These are phyloP conservation scores for Polypedilum vanderplanki DNA, from an alignment of 1,140 invertebrate species.

Conservation along the genomic window DNA sequence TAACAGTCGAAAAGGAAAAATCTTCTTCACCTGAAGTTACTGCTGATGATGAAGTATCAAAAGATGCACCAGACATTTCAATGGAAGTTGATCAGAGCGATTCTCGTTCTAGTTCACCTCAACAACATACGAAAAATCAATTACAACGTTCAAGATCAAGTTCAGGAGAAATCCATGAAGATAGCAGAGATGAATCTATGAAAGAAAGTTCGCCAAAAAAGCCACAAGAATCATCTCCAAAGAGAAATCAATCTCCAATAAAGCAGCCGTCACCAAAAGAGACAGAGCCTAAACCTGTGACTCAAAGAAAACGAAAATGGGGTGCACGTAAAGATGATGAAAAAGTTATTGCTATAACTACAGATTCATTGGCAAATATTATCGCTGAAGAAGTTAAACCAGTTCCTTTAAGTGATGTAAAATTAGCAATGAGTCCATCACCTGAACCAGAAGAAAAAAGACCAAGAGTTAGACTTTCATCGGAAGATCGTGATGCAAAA, in stretches of 20 bases:
- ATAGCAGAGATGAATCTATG: neutral
- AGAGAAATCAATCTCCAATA: neutral
- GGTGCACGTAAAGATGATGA: conserved; percentile 39
- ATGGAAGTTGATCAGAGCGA: neutral
- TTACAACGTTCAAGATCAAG: neutral
- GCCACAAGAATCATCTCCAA: neutral
- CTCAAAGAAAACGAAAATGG: conserved; percentile 39
- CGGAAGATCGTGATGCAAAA: conserved; percentile 32
- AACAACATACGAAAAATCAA: neutral
- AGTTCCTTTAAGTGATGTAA: conserved; percentile 41
- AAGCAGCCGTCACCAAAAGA: neutral
- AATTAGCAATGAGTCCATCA: conserved; percentile 41
- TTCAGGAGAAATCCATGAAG: conserved; percentile 5
- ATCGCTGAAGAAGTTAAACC: conserved; percentile 50
- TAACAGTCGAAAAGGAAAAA: neutral
- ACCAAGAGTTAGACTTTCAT: conserved; percentile 38
- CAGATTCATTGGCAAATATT: conserved; percentile 52
- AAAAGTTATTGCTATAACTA: conserved; percentile 51
- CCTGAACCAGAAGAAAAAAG: conserved; percentile 44
- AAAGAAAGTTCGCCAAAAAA: neutral
- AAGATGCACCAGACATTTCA: neutral
- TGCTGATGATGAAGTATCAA: neutral
- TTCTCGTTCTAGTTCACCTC: neutral
- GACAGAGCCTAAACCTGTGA: neutral
- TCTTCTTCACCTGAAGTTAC: too few species aligned